A percentile compares a stretch with the other conserved stretches of the same genome.
phyloP scores from a whole-genome alignment of 2,888 invertebrate species.

The Epistrophe grossulariae region DNA sequence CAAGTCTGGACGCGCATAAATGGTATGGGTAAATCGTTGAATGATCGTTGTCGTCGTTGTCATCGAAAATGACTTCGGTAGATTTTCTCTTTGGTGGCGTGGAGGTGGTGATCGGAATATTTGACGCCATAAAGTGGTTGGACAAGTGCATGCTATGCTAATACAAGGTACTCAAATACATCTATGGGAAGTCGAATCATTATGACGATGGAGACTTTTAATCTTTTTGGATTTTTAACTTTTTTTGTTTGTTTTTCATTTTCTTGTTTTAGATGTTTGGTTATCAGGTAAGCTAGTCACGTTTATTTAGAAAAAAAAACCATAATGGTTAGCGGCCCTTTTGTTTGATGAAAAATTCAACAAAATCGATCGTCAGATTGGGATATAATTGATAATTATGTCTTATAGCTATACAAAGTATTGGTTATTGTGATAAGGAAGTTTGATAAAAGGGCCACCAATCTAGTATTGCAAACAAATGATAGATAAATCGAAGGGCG shows the following conservation, averaged over 20 bases:
- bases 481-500: no score
- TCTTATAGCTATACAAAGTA: background rate
- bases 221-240: background rate
- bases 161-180: constrained; percentile 12
- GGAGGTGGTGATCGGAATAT: constrained; percentile 17
- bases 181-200: background rate
- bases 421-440: background rate
- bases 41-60: background rate
- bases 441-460: background rate
- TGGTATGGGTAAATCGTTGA: constrained; percentile 8
- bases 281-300: constrained; percentile 4
- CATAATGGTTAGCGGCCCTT: constrained; percentile 2
- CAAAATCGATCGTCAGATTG: constrained; percentile 5
- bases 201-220: background rate
- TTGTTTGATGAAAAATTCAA: constrained; percentile 7
- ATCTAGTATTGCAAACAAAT: background rate
- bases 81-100: background rate
- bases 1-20: constrained; percentile 45
- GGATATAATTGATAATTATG: background rate
- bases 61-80: background rate
- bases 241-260: background rate
- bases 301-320: background rate
- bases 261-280: background rate
- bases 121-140: constrained; percentile 36
- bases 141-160: constrained; percentile 12